These are phyloP conservation scores for Halcyon badia DNA, from an alignment of 2,797 vertebrate species.

Conservation along the genomic window DNA sequence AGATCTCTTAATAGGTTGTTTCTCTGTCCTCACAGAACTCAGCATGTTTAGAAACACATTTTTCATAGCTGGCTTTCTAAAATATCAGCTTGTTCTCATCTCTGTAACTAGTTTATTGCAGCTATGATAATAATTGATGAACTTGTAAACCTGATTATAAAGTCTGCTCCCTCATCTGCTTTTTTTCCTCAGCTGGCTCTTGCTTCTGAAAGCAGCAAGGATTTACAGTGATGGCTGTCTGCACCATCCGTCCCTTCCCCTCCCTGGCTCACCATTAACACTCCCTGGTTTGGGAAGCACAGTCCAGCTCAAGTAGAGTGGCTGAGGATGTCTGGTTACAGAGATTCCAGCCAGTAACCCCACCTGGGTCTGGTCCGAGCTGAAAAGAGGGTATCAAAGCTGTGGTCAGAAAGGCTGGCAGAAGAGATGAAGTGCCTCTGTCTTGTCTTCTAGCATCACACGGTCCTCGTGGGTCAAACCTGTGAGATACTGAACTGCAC, in stretches of 20 bases:
- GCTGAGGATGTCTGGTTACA: not conserved
- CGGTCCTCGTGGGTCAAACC: not conserved
- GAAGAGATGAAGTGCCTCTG: not conserved
- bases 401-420: not conserved
- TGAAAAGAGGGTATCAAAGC: not conserved
- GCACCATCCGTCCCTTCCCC: not conserved
- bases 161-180: not conserved
- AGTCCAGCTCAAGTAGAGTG: not conserved
- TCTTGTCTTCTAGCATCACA: not conserved
- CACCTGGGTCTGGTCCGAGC: not conserved
- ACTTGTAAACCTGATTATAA: conserved; percentile 32
- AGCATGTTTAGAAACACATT: not conserved
- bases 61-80: conserved; percentile 9
- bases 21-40: not conserved
- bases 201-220: not conserved
- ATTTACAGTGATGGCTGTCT: not conserved
- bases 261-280: not conserved
- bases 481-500: not conserved
- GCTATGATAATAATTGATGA: conserved; percentile 23
- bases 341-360: not conserved
- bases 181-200: not conserved
- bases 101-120: conserved; percentile 23
- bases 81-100: not conserved
- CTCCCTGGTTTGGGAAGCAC: accelerated
- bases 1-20: not conserved